phyloP scores from a whole-genome alignment of 2,797 vertebrate species.

The Galagoides demidoff region DNA sequence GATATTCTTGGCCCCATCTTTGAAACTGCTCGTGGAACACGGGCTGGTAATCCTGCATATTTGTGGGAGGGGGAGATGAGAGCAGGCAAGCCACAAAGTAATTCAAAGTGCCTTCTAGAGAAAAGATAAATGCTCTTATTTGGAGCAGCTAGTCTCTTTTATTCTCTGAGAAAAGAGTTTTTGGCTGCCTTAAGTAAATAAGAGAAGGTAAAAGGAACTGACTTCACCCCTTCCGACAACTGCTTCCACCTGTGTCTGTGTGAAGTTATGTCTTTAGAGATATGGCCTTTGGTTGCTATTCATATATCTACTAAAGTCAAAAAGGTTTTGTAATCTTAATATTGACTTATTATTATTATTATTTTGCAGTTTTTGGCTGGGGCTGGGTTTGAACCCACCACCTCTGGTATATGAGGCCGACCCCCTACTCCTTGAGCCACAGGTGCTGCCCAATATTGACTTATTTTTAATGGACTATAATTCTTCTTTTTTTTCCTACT shows the following conservation, averaged over 20 bases:
- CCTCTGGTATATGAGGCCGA: too few relatives aligned
- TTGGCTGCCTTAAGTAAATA: neutral
- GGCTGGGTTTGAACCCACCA: too few relatives aligned
- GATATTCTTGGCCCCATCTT: neutral
- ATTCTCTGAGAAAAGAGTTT: conserved; percentile 8
- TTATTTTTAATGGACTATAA: conserved; percentile 70
- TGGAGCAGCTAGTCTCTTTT: neutral
- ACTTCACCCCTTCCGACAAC: neutral
- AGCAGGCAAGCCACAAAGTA: neutral
- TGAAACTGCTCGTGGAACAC: neutral
- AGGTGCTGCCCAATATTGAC: conserved; percentile 45
- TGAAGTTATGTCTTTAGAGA: conserved; percentile 49
- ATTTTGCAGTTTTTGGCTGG: too few relatives aligned
- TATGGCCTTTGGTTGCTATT: conserved; percentile 41
- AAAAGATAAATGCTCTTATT: neutral
- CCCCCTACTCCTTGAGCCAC: too few relatives aligned
- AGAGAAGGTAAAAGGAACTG: neutral
- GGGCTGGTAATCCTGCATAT: neutral
- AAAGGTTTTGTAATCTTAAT: conserved; percentile 66
- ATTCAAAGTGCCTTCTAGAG: neutral
- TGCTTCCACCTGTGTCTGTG: neutral
- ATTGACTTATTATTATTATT: neutral
- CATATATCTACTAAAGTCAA: conserved; percentile 41
- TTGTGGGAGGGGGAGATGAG: neutral
- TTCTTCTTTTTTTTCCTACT: neutral